These are phyloP conservation scores for Threskiornis aethiopicus DNA, from an alignment of 2,797 vertebrate genomes.

Conservation along the genomic window DNA sequence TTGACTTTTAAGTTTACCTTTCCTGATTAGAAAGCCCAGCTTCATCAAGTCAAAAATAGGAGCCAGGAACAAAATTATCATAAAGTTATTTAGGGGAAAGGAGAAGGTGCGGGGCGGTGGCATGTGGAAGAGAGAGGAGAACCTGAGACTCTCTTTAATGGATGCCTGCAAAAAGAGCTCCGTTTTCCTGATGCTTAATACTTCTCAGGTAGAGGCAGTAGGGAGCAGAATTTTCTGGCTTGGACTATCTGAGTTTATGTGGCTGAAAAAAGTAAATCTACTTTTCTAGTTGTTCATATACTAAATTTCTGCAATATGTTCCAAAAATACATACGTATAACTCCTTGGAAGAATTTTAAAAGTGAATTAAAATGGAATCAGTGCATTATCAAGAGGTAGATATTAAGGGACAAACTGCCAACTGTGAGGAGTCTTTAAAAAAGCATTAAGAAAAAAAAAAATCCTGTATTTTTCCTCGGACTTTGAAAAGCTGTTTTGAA, in stretches of 20 bases:
- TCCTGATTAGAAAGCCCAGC: conserved; percentile 69
- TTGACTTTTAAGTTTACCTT: conserved; percentile 72
- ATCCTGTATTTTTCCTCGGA: neutral
- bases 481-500: neutral
- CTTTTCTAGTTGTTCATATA: neutral
- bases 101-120: too few species aligned
- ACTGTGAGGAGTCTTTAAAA: neutral
- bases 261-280: neutral
- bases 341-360: neutral
- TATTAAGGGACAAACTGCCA: neutral
- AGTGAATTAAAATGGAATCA: neutral
- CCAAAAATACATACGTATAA: neutral
- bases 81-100: neutral
- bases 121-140: neutral
- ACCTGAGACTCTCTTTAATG: neutral
- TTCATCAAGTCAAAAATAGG: conserved; percentile 63
- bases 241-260: neutral
- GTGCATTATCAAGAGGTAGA: neutral
- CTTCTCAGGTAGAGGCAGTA: neutral
- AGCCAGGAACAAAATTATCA: conserved; percentile 49
- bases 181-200: neutral
- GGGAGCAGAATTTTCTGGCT: neutral
- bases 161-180: neutral
- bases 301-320: neutral
- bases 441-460: neutral